phyloP scores from a whole-genome alignment of 2,113 vertebrate species.

The Daphoenositta chrysoptera region DNA sequence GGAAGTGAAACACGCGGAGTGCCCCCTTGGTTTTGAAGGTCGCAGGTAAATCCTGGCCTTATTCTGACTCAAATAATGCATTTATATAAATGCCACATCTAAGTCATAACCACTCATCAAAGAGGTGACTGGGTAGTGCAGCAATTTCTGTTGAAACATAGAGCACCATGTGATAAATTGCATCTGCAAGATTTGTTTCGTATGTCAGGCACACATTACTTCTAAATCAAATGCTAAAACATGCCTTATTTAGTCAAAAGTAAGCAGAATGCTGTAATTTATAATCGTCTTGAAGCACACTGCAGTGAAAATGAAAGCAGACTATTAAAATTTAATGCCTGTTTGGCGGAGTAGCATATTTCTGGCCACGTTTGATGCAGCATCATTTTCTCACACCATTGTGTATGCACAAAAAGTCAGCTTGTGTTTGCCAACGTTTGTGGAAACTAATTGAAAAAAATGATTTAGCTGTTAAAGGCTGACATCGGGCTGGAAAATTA shows the following conservation, averaged over 20 bases:
- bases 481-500: conserved; percentile 47
- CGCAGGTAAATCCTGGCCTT: not conserved
- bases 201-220: conserved; percentile 66
- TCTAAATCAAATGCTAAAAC: conserved; percentile 75
- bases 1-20: not conserved
- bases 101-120: conserved; percentile 2
- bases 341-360: conserved; percentile 36
- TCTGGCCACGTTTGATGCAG: conserved; percentile 59
- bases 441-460: conserved; percentile 72
- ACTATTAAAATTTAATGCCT: conserved; percentile 77
- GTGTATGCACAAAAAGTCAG: conserved; percentile 34
- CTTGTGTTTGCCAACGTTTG: conserved; percentile 63
- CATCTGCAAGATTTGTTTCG: conserved; percentile 63
- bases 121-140: not conserved
- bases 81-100: conserved; percentile 19
- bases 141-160: conserved; percentile 39
- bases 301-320: conserved; percentile 71
- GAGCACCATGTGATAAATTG: conserved; percentile 59
- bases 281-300: conserved; percentile 65
- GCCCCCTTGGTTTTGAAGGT: conserved; percentile 22
- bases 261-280: conserved; percentile 75
- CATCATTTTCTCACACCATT: conserved; percentile 10
- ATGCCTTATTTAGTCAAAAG: conserved; percentile 74
- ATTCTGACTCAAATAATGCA: not conserved
- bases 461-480: conserved; percentile 62